Evolutionary conservation across 1,140 invertebrate species (phyloP).

Genomic region (Armadillidium nasatum): DNA sequence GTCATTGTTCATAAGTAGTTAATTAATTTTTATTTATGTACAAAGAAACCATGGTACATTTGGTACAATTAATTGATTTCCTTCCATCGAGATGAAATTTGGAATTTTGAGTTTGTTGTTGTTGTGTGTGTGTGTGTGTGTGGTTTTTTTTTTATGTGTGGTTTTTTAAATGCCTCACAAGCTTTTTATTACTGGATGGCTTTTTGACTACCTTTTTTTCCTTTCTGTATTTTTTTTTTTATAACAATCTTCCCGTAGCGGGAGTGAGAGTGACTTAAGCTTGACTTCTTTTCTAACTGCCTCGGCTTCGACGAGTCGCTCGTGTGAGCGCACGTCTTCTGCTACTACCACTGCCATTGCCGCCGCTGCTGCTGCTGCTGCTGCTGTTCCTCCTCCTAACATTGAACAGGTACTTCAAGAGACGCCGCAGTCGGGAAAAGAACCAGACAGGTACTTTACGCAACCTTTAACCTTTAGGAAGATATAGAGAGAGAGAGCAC

Average conservation of each 20-base stretch:
- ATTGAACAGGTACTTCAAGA: not conserved
- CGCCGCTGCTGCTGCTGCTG: not conserved
- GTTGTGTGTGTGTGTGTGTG: not conserved
- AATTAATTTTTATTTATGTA: too few species aligned
- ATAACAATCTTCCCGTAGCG: slow-evolving; percentile 37
- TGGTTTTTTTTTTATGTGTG: slow-evolving; percentile 24
- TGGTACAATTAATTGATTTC: too few species aligned
- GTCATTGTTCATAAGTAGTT: too few species aligned
- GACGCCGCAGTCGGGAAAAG: too few species aligned
- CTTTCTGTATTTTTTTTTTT: slow-evolving; percentile 29
- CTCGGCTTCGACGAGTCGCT: slow-evolving; percentile 32
- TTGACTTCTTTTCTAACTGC: slow-evolving; percentile 43
- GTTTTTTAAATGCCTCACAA: slow-evolving; percentile 29
- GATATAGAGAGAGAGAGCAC: too few species aligned
- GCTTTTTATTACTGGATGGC: slow-evolving; percentile 23
- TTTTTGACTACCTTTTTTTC: slow-evolving; percentile 19
- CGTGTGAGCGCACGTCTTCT: slow-evolving; percentile 23
- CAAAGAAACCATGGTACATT: too few species aligned
- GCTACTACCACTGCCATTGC: slow-evolving; percentile 33
- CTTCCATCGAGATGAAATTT: too few species aligned
- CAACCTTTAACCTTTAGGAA: too few species aligned
- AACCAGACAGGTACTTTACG: too few species aligned
- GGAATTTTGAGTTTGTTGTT: too few species aligned
- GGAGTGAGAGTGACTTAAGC: slow-evolving; percentile 42
- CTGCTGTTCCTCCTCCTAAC: not conserved